These are phyloP conservation scores for Siderastrea siderea DNA, from an alignment of 92 coral and sea anemone species.

Conservation along the genomic window DNA sequence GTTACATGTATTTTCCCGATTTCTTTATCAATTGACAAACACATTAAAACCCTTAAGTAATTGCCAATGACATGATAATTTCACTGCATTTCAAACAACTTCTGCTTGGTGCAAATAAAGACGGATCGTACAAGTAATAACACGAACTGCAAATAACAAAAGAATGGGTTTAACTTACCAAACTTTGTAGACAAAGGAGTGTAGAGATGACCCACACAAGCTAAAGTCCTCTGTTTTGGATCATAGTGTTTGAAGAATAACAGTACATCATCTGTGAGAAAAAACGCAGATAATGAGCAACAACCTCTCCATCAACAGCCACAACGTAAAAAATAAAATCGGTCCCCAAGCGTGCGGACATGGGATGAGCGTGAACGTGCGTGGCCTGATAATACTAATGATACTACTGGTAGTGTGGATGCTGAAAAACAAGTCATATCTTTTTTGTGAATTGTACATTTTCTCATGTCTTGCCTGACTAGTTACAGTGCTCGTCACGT, in stretches of 20 bases:
- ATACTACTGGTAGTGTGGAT: too few species aligned
- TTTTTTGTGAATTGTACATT: too few species aligned
- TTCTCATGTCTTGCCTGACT: too few species aligned
- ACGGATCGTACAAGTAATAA: background rate
- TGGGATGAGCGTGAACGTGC: too few species aligned
- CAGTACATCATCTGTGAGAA: constrained; percentile 85
- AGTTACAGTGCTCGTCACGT: too few species aligned
- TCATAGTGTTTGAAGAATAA: constrained; percentile 98
- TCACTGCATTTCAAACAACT: background rate
- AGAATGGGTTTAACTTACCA: constrained; percentile 53
- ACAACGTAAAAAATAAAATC: background rate
- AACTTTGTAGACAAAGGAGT: constrained; percentile 79
- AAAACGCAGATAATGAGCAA: background rate
- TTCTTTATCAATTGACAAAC: too few species aligned
- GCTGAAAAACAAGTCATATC: too few species aligned
- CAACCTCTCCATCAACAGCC: background rate
- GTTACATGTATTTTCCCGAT: too few species aligned
- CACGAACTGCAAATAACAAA: background rate
- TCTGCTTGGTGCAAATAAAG: background rate
- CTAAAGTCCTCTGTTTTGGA: constrained; percentile 81
- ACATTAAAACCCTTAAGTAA: too few species aligned
- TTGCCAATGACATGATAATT: too few species aligned
- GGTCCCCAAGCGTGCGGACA: too few species aligned
- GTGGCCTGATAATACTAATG: too few species aligned
- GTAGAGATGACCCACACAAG: constrained; percentile 89